These are phyloP conservation scores for Coelopa pilipes DNA, from an alignment of 2,888 invertebrate species.

Conservation along the genomic window DNA sequence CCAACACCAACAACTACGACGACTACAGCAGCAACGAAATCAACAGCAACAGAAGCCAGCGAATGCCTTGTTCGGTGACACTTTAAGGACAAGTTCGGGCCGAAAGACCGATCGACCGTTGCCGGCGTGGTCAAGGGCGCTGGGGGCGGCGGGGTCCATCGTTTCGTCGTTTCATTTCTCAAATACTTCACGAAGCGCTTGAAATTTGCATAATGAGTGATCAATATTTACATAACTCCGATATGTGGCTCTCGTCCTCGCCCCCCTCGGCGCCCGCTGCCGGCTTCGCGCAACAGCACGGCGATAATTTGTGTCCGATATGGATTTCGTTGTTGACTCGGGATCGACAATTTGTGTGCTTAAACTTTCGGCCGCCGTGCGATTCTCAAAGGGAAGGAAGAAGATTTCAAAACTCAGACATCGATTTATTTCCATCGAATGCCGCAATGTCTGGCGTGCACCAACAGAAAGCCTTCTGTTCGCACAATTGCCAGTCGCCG, in stretches of 20 bases:
- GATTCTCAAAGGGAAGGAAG: too few species aligned
- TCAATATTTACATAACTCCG: conserved; percentile 12
- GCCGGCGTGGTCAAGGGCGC: not conserved
- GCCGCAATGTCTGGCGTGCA: conserved; percentile 1
- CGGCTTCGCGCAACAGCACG: conserved; percentile 15
- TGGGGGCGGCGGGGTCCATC: conserved; percentile 4
- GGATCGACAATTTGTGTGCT: too few species aligned
- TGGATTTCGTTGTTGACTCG: conserved; percentile 3
- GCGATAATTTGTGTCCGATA: conserved; percentile 9
- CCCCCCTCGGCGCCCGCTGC: not conserved
- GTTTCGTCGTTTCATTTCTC: not conserved
- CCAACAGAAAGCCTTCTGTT: conserved; percentile 26
- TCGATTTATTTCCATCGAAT: not conserved
- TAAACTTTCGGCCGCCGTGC: too few species aligned
- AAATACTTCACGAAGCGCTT: not conserved
- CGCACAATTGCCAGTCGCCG: conserved; percentile 26
- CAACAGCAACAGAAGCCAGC: conserved; percentile 37
- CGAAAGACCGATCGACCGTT: not conserved
- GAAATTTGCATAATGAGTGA: conserved; percentile 27
- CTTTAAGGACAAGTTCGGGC: conserved; percentile 44
- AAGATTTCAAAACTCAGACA: too few species aligned
- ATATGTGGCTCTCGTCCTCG: not conserved
- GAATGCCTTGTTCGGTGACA: conserved; percentile 43
- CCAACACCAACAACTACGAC: conserved; percentile 3
- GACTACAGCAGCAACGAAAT: not conserved